phyloP scores from a whole-genome alignment of 2,888 invertebrate genomes.

The Melangyna quadrimaculata region DNA sequence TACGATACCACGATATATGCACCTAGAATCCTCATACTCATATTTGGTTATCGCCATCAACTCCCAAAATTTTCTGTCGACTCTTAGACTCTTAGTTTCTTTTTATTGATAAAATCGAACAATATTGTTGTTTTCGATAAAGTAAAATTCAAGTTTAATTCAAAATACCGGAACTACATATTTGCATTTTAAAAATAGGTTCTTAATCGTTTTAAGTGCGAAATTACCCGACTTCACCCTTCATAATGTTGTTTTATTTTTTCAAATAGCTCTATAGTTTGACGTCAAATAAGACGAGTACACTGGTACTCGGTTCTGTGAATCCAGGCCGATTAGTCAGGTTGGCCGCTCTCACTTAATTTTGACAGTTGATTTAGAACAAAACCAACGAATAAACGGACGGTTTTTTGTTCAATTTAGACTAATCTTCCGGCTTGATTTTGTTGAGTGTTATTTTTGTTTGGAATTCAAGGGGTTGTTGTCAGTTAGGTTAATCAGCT shows the following conservation, averaged over 20 bases:
- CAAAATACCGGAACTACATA: too few species aligned
- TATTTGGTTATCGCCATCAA: too few species aligned
- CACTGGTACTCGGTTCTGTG: slow-evolving; percentile 22
- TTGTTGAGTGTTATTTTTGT: slow-evolving; percentile 38
- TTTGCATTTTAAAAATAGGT: not conserved
- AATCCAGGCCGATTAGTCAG: not conserved
- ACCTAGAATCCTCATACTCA: too few species aligned
- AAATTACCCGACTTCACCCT: not conserved
- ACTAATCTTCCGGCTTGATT: slow-evolving; percentile 63
- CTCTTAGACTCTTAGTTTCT: too few species aligned
- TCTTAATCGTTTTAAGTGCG: not conserved
- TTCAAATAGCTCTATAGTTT: not conserved
- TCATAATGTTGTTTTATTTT: not conserved
- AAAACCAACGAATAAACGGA: not conserved
- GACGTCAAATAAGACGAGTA: not conserved
- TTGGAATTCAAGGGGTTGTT: slow-evolving; percentile 22
- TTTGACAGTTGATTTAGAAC: slow-evolving; percentile 19
- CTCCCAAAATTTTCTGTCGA: too few species aligned
- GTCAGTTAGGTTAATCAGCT: slow-evolving; percentile 47
- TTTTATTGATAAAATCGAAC: too few species aligned
- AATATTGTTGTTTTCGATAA: too few species aligned
- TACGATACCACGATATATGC: too few species aligned
- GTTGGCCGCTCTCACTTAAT: not conserved
- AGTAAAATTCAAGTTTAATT: too few species aligned
- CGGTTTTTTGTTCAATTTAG: slow-evolving; percentile 41